These are phyloP conservation scores for Nomia melanderi DNA, from an alignment of 1,140 invertebrate species.

Conservation along the genomic window DNA sequence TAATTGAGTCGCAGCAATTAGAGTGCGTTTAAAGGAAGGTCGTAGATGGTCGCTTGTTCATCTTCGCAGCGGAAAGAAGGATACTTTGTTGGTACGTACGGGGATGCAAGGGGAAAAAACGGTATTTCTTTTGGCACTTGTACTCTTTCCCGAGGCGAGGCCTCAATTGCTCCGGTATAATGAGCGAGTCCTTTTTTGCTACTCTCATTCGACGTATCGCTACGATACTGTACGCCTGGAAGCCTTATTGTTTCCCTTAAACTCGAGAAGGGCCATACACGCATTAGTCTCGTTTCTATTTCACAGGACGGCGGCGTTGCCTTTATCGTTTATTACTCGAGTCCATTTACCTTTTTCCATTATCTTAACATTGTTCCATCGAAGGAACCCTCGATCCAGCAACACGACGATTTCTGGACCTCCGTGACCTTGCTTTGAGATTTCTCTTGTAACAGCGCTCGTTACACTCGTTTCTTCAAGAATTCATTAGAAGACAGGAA, in stretches of 20 bases:
- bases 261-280: slow-evolving; percentile 42
- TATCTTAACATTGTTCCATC: too few relatives aligned
- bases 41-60: not conserved
- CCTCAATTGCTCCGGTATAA: slow-evolving; percentile 8
- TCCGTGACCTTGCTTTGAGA: too few relatives aligned
- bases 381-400: too few relatives aligned
- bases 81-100: not conserved
- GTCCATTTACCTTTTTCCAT: too few relatives aligned
- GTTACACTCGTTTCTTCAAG: too few relatives aligned
- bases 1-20: too few relatives aligned
- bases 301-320: not conserved
- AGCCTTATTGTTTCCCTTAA: slow-evolving; percentile 43
- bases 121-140: not conserved
- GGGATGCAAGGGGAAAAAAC: not conserved
- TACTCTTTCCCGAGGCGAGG: not conserved
- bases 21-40: not conserved
- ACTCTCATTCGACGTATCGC: slow-evolving; percentile 3
- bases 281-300: slow-evolving; percentile 40
- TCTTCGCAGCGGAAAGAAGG: not conserved
- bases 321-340: not conserved
- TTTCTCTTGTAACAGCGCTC: too few relatives aligned
- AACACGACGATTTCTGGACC: too few relatives aligned
- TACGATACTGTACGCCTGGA: slow-evolving; percentile 29
- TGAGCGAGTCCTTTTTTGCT: slow-evolving; percentile 15
- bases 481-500: too few relatives aligned